Base-by-base conservation (phyloP, 2,888 invertebrate species). In the Andrena praecox region DNA sequence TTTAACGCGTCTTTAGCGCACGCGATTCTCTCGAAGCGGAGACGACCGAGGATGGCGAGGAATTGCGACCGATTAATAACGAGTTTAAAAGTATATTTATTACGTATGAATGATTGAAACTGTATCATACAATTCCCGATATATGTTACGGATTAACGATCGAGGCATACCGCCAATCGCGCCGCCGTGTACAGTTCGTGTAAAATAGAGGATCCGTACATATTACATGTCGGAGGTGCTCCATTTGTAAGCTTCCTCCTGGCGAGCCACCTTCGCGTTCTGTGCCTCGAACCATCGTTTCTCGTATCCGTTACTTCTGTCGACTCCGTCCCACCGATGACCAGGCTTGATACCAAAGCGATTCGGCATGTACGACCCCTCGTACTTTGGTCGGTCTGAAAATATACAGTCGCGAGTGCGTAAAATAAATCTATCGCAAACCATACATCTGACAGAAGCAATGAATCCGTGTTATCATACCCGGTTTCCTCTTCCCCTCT, bases 241-340 rank as follows among this genome's bases (percentile, higher is more conserved):
- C 97, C 99, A 99, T 91, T 98, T 98, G 91, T 99, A 99, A 0
- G 97, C 97, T 91, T 98, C 98, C 90, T 98, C 97, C 87, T 97
- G 96, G 0, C 95, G 93, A 0, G 99, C 98, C 86, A 96, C 96
- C 86, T 95, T 96, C 29, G 96, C 96, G 93, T 96, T 98, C 86
- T 96, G 96, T 12, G 96, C 95, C n/a, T 96, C 96, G 92, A 99
- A 98, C 95, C 97, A 97, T 90, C 97, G 97, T 90, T 96, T 97
- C 93, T 99, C 99, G 93, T 98, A 99, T 0, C 99, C 99, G 94
- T 97, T 99, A 5, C 99, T 99, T 29, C 99, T 95, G 94, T 99
- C 98, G 0, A 99, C 99, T 0, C 99, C 99, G 93, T 99, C 99
- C 99, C 99, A 99, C 16, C 99, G 95, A 94, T 98, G 97, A 0